Percentiles rank a stretch among this genome's conserved stretches.
phyloP scores from a whole-genome alignment of 2,888 invertebrate genomes.

The Iselma pallidipennis region DNA sequence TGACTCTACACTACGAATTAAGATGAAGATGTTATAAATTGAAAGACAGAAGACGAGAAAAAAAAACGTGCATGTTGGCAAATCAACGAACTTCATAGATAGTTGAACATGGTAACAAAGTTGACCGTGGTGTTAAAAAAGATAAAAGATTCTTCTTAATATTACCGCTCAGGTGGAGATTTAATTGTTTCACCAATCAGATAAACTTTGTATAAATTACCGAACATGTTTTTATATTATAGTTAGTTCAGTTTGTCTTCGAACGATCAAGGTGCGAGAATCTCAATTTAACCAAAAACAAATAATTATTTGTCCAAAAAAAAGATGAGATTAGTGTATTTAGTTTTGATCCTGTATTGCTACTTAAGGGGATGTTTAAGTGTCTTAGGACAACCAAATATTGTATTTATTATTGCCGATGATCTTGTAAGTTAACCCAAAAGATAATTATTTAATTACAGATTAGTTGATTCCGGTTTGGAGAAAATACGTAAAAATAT shows the following conservation, averaged over 20 bases:
- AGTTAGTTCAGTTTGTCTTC: slow-evolving; percentile 7
- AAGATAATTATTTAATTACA: not conserved
- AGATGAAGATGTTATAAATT: not conserved
- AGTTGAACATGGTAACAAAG: slow-evolving; percentile 43
- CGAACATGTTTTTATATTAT: not conserved
- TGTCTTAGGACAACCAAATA: slow-evolving; percentile 40
- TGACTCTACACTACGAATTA: not conserved
- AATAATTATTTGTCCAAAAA: slow-evolving; percentile 2
- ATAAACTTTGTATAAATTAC: slow-evolving; percentile 29
- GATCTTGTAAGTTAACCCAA: slow-evolving; percentile 39
- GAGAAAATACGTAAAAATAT: too few species aligned
- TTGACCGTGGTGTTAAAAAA: slow-evolving; percentile 34
- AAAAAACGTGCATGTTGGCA: slow-evolving; percentile 25
- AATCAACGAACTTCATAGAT: slow-evolving; percentile 45
- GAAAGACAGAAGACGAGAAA: slow-evolving; percentile 5
- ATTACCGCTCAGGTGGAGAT: slow-evolving; percentile 21
- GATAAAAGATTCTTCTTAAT: slow-evolving; percentile 3
- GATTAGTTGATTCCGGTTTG: too few species aligned
- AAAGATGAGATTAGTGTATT: too few species aligned
- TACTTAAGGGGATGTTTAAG: not conserved
- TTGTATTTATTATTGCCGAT: slow-evolving; percentile 43
- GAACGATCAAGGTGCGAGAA: too few species aligned
- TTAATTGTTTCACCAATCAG: slow-evolving; percentile 37
- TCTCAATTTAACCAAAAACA: slow-evolving; percentile 9
- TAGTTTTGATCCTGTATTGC: slow-evolving; percentile 10